phyloP scores from a whole-genome alignment of 2,888 invertebrate species.

The Mimachlamys varia region DNA sequence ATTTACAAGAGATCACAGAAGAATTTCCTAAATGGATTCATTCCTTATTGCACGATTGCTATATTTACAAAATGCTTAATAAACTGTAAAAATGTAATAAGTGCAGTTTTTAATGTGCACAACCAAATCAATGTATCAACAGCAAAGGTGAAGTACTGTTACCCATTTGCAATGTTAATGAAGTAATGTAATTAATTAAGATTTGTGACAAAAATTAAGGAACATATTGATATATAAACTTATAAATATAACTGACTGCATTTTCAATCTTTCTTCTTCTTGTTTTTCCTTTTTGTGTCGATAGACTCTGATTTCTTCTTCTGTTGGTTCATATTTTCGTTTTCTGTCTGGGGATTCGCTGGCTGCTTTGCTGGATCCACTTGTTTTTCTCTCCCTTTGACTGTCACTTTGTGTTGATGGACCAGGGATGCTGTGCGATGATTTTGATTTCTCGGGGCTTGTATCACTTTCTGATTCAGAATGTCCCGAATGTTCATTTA shows the following conservation, averaged over 20 bases:
- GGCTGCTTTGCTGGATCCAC: slow-evolving; percentile 37
- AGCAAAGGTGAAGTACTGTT: no score
- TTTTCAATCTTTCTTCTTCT: slow-evolving; percentile 96
- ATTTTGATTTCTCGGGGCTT: slow-evolving; percentile 57
- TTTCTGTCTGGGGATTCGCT: slow-evolving; percentile 63
- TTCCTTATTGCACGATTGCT: no score
- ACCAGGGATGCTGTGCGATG: slow-evolving; percentile 44
- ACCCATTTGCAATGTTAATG: no score
- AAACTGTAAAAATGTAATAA: no score
- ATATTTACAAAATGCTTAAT: no score
- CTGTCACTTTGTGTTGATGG: slow-evolving; percentile 51
- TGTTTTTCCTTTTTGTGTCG: slow-evolving; percentile 85
- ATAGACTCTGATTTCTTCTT: slow-evolving; percentile 62
- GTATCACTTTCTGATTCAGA: slow-evolving; percentile 59
- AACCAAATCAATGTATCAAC: no score
- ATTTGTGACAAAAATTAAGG: no score
- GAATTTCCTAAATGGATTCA: no score
- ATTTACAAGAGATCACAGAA: no score
- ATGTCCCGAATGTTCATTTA: slow-evolving; percentile 29
- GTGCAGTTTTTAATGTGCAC: no score
- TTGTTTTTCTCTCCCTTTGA: slow-evolving; percentile 45
- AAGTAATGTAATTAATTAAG: no score
- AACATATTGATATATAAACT: no score
- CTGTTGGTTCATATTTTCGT: slow-evolving; percentile 66
- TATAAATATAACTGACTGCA: slow-evolving; percentile 89